Evolutionary conservation across 2,888 invertebrate species (phyloP).

Genomic region (Luperina nickerlii): DNA sequence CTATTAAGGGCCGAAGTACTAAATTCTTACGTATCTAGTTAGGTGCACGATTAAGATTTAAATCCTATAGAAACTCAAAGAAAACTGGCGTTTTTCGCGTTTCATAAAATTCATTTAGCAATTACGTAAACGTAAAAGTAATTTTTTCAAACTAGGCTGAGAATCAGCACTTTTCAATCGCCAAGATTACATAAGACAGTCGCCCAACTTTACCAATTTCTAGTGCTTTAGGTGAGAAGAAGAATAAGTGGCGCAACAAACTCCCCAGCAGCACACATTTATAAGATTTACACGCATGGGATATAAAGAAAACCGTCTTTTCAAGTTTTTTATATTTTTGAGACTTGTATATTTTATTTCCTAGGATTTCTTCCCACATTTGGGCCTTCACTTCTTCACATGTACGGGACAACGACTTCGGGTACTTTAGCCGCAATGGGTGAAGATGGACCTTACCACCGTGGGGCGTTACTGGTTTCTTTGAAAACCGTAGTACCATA

Average conservation of each 20-base stretch:
- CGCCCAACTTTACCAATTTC: not conserved
- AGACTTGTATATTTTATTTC: not conserved
- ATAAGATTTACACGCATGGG: not conserved
- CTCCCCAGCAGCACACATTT: not conserved
- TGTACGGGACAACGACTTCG: conserved; percentile 90
- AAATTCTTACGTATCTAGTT: not conserved
- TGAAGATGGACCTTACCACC: conserved; percentile 90
- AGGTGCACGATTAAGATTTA: not conserved
- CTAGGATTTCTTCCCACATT: conserved; percentile 94
- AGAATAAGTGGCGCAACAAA: not conserved
- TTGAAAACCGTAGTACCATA: conserved; percentile 92
- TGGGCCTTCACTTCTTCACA: conserved; percentile 95
- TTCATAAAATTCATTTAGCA: not conserved
- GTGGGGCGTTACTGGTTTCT: conserved; percentile 93
- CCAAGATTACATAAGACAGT: no score
- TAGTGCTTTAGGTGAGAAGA: not conserved
- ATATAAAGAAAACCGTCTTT: not conserved
- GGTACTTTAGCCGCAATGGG: conserved; percentile 55
- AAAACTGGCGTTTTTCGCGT: not conserved
- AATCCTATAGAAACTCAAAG: not conserved
- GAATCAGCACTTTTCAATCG: not conserved
- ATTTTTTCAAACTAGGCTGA: not conserved
- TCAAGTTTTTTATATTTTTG: not conserved
- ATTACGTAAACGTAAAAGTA: not conserved
- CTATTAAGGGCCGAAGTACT: not conserved